Base-by-base conservation (phyloP, 2,113 vertebrate species). In the Leiothrix lutea region DNA sequence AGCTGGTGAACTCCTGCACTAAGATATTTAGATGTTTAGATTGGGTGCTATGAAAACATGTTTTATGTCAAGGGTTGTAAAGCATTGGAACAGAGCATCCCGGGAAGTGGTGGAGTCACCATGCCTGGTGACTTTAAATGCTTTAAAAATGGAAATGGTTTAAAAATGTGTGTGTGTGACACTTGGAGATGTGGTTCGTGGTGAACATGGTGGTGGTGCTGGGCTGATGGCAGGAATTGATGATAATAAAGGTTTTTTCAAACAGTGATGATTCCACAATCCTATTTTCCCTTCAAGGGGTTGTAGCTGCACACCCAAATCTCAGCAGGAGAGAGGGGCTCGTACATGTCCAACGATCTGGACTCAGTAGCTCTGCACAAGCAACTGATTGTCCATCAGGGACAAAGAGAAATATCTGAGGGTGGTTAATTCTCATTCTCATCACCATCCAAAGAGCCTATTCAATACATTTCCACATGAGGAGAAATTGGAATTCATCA, bases 341-440 rank as follows among this genome's bases (percentile, higher is more conserved):
- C 0, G 0, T 5, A 3, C 6, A 2, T 2, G 1, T 60, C 0
- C 0, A 56, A 19, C 1, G 1, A 38, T 25, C 7, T 31, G 18
- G 16, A 25, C 33, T 14, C 36, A 45, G 13, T 6, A 21, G 26
- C 6, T 81, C 42, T 53, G 31, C 31, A 8, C 42, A 54, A 50
- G 22, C 19, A 65, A 21, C 12, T 18, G 47, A 8, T 8, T 26
- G 12, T 21, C 28, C 31, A 36, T 20, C 9, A 62, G 40, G 12
- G 10, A 66, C 36, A 38, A 60, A 70, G n/a, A 47, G 8, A 57
- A 82, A 48, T 48, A 20, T 24, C 60, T 74, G 22, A 17, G 22
- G 9, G 31, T 50, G 8, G 25, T n/a, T 53, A 33, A 33, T 62
- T 83, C 72, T 47, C 28, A 35, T 67, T 64, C 35, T 67, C 40